A percentile compares a stretch with the other conserved stretches of the same genome.
Evolutionary conservation across 2,797 vertebrate genomes (phyloP).

Genomic region (Rhyacichthys aspro): DNA sequence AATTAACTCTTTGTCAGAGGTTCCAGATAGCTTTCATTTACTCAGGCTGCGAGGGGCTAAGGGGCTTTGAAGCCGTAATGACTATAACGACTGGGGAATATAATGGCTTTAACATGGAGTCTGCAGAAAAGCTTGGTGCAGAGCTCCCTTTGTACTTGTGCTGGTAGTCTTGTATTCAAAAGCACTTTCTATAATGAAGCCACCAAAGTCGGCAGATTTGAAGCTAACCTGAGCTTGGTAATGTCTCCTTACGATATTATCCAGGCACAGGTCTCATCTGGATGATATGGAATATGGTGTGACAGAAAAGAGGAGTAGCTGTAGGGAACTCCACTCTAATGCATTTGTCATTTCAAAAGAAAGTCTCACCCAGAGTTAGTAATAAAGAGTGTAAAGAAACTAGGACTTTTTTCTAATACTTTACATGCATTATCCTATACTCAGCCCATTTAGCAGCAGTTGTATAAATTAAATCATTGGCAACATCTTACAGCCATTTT

Average conservation of each 20-base stretch:
- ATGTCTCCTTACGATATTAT: constrained; percentile 34
- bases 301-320: constrained; percentile 47
- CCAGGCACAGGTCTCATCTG: constrained; percentile 56
- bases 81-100: constrained; percentile 71
- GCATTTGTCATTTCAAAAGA: too few species aligned
- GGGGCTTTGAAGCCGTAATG: constrained; percentile 69
- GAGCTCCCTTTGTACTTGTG: constrained; percentile 43
- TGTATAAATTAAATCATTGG: too few species aligned
- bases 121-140: constrained; percentile 56
- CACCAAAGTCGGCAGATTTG: constrained; percentile 50
- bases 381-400: too few species aligned
- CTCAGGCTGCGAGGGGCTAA: constrained; percentile 43
- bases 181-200: constrained; percentile 62
- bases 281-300: constrained; percentile 48
- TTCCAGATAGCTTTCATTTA: constrained; percentile 54
- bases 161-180: constrained; percentile 62
- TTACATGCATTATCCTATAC: too few species aligned
- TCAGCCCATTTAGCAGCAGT: too few species aligned
- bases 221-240: constrained; percentile 47
- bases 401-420: too few species aligned
- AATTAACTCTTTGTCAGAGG: constrained; percentile 53
- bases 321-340: constrained; percentile 9
- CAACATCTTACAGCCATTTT: too few species aligned
- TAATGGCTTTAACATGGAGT: constrained; percentile 78
- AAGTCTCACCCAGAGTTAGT: too few species aligned